Base-by-base conservation (phyloP, 1,140 invertebrate species). In the Bombus pascuorum region DNA sequence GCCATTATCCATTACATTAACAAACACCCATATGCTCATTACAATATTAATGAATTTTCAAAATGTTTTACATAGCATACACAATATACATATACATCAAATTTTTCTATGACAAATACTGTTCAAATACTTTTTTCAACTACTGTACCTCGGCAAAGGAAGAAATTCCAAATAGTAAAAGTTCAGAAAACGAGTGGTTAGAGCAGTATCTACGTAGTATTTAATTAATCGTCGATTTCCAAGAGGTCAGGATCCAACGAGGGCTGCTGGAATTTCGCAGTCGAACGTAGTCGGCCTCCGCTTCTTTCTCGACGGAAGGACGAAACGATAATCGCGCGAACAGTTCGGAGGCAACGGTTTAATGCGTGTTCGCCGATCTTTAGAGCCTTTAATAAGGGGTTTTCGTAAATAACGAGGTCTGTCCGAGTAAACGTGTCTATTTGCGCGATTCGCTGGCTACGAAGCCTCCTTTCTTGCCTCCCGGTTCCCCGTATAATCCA, bases 341-440 rank as follows among this genome's bases (percentile, higher is more conserved):
- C 57, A 85, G 87, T 89, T 89, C 77, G 70, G 73, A 89, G 62
- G 77, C 77, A 88, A 66, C 74, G 72, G 82, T 88, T 89, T 86
- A 86, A 81, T 86, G 81, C 85, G 81, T 68, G 81, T 73, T 76
- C 77, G 53, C 39, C 85, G 77, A 89, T 89, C 88, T 89, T 89
- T 89, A 89, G 86, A 86, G 75, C 85, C 87, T 83, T 89, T 89
- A 89, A 89, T 89, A 86, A 89, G 72, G 37, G 88, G 87, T 68
- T 89, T 77, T 89, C 85, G 87, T 72, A 86, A 89, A 89, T 89
- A 89, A 89, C 85, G 86, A 89, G 87, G 66, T 78, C 66, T 89
- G 68, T 70, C 53, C 47, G 62, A 84, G 77, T 89, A 89, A 89
- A 89, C 87, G 88, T 89, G 87, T 89, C 87, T 89, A 89, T 86